phyloP scores from a whole-genome alignment of 2,113 vertebrate species.

The Ploceus nigricollis region DNA sequence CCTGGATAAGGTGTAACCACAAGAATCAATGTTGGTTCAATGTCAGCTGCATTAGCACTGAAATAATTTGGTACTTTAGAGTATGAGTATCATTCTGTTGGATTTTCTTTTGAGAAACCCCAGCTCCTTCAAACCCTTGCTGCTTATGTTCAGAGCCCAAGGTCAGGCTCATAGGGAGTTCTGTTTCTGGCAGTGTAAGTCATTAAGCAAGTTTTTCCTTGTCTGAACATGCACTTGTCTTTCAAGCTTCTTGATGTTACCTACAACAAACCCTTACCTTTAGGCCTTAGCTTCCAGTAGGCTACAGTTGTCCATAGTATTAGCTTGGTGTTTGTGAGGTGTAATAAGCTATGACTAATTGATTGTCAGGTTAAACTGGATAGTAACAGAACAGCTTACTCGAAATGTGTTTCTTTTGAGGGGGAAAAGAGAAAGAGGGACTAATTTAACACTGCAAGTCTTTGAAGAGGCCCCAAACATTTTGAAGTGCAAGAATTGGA shows the following conservation, averaged over 20 bases:
- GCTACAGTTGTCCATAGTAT: neutral
- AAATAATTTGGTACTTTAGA: neutral
- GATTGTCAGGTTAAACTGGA: neutral
- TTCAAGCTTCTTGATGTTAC: neutral
- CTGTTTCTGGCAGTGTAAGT: neutral
- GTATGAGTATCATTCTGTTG: neutral
- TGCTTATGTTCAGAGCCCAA: neutral
- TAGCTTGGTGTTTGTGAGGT: neutral
- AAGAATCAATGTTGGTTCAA: neutral
- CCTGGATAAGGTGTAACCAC: neutral
- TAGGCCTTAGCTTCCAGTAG: neutral
- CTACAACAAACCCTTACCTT: neutral
- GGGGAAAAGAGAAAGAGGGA: neutral
- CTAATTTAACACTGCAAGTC: neutral
- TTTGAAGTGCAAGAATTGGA: neutral
- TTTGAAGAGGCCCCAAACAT: neutral
- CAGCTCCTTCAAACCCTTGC: neutral
- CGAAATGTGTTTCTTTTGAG: neutral
- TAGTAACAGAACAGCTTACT: neutral
- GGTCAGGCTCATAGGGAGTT: neutral
- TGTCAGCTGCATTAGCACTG: neutral
- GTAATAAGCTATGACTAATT: neutral
- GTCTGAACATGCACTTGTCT: neutral
- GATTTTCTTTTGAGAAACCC: neutral
- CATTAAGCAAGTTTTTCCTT: neutral